These are phyloP conservation scores for Meteorus colon DNA, from an alignment of 2,888 invertebrate genomes.

Conservation along the genomic window DNA sequence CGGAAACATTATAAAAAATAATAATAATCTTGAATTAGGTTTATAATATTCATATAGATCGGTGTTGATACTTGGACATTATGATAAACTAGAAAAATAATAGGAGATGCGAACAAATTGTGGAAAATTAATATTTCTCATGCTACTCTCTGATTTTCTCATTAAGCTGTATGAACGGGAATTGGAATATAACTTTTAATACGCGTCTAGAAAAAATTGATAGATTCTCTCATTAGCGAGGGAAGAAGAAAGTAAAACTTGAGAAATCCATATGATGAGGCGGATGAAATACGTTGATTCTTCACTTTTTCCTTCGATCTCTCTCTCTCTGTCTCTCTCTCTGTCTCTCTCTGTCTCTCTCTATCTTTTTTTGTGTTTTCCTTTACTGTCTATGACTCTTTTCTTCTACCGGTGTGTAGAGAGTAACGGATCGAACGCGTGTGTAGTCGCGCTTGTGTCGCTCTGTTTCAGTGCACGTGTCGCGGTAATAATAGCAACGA, in stretches of 20 bases:
- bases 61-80: too few relatives aligned
- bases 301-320: neutral
- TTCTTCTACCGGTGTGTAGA: slow-evolving; percentile 26
- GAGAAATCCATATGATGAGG: slow-evolving; percentile 31
- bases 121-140: too few relatives aligned
- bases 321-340: neutral
- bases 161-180: too few relatives aligned
- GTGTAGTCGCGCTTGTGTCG: slow-evolving; percentile 45
- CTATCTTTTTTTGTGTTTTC: neutral
- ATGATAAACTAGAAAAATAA: too few relatives aligned
- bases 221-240: too few relatives aligned
- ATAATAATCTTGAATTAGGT: too few relatives aligned
- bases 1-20: neutral
- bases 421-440: slow-evolving; percentile 50
- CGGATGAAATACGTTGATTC: slow-evolving; percentile 3
- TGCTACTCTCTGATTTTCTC: too few relatives aligned
- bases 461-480: slow-evolving; percentile 58
- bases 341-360: neutral
- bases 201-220: too few relatives aligned
- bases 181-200: too few relatives aligned
- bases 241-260: too few relatives aligned
- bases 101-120: too few relatives aligned
- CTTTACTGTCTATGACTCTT: neutral
- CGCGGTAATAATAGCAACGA: slow-evolving; percentile 60
- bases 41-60: too few relatives aligned